Evolutionary conservation across 2,113 vertebrate genomes (phyloP).

Genomic region (Chaetodon auriga): DNA sequence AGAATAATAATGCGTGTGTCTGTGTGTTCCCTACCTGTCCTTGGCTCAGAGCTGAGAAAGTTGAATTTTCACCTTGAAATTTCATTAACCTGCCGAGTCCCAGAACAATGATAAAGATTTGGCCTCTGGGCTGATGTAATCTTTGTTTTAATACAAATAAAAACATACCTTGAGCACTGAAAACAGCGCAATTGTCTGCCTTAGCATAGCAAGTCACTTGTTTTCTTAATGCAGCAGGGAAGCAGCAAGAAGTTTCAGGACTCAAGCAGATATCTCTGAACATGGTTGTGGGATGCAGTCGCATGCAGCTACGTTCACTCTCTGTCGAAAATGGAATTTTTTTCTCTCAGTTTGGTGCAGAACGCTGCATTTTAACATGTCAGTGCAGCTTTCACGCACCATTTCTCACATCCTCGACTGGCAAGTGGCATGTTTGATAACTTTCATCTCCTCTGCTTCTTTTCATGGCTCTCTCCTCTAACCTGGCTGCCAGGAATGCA

Average conservation of each 20-base stretch:
- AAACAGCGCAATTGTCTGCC: neutral
- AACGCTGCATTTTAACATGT: conserved; percentile 31
- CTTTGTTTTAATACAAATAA: neutral
- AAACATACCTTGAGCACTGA: neutral
- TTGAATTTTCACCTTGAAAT: conserved; percentile 56
- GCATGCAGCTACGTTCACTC: neutral
- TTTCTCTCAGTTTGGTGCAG: conserved; percentile 12
- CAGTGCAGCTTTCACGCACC: conserved; percentile 19
- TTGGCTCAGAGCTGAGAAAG: conserved; percentile 37
- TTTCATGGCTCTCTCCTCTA: conserved; percentile 92
- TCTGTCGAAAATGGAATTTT: neutral
- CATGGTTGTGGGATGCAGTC: neutral
- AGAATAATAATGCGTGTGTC: conserved; percentile 41
- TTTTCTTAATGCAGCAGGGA: neutral
- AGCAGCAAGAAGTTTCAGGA: neutral
- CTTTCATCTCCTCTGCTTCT: conserved; percentile 92
- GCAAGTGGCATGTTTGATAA: conserved; percentile 83
- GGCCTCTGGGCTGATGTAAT: neutral
- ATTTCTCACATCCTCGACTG: conserved; percentile 39
- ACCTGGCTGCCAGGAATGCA: conserved; percentile 95
- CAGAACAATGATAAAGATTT: neutral
- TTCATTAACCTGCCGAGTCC: conserved; percentile 5
- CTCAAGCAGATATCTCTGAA: neutral
- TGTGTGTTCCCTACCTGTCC: conserved; percentile 41
- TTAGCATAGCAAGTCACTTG: neutral